These are phyloP conservation scores for Plemyria rubiginata DNA, from an alignment of 2,888 invertebrate genomes.

Conservation along the genomic window DNA sequence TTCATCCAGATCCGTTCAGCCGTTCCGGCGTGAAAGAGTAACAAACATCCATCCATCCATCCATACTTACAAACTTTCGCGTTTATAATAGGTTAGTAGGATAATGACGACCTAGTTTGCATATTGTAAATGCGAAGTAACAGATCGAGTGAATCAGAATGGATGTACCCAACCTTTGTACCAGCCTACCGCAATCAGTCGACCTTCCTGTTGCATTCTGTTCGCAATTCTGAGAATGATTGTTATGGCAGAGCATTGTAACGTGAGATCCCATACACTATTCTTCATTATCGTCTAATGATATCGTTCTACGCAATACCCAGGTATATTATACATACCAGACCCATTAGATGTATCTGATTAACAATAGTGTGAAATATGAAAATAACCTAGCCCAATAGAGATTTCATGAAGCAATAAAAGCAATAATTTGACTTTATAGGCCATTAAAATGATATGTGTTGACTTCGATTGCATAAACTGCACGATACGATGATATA, in stretches of 20 bases:
- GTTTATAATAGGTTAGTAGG: too few species aligned
- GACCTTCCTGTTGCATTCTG: conserved; percentile 31
- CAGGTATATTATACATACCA: neutral
- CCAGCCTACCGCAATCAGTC: conserved; percentile 27
- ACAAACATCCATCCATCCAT: too few species aligned
- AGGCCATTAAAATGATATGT: conserved; percentile 12
- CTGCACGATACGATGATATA: conserved; percentile 5
- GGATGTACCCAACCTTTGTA: conserved; percentile 32
- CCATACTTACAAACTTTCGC: too few species aligned
- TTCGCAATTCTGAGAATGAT: conserved; percentile 30
- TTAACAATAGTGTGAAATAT: too few species aligned
- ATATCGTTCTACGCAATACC: neutral
- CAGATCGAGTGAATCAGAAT: conserved; percentile 27
- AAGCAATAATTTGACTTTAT: conserved; percentile 11
- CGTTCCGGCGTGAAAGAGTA: too few species aligned
- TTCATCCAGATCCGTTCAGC: too few species aligned
- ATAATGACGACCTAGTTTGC: conserved; percentile 30
- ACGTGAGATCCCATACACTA: conserved; percentile 15
- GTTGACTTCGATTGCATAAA: conserved; percentile 19
- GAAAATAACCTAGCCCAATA: conserved; percentile 16
- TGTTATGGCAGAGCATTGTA: conserved; percentile 24
- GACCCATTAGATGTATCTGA: too few species aligned
- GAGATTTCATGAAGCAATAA: conserved; percentile 1
- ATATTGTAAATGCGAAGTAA: conserved; percentile 36
- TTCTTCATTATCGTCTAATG: conserved; percentile 5